Evolutionary conservation across 2,113 vertebrate genomes (phyloP).

Genomic region (Probosciger aterrimus): DNA sequence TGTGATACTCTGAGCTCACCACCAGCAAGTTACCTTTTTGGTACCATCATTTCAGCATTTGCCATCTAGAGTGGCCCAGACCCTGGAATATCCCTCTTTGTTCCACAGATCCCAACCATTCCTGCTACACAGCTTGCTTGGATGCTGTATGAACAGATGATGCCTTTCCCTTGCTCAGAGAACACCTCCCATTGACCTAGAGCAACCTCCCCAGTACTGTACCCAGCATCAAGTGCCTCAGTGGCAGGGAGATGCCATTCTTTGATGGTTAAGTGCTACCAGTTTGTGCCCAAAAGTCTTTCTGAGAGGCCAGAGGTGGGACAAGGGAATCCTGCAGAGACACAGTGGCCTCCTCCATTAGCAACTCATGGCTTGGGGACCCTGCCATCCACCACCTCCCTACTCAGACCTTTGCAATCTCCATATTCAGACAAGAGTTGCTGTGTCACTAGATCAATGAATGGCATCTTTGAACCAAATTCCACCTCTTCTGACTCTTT

Average conservation of each 20-base stretch:
- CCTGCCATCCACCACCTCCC: background rate
- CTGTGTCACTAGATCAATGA: background rate
- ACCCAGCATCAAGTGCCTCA: background rate
- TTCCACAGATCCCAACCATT: background rate
- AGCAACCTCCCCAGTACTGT: background rate
- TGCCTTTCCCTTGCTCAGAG: background rate
- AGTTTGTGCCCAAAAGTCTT: background rate
- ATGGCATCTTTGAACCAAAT: background rate
- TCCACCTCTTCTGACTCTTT: background rate
- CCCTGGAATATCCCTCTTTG: background rate
- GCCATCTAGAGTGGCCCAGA: background rate
- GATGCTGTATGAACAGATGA: accelerated
- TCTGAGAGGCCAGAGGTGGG: background rate
- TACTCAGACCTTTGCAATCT: background rate
- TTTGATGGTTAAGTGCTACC: background rate
- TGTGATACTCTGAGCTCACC: background rate
- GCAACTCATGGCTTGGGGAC: background rate
- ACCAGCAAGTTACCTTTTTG: background rate
- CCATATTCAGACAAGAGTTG: background rate
- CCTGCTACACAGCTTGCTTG: background rate
- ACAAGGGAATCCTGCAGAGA: background rate
- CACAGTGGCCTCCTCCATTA: background rate
- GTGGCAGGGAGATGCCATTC: background rate
- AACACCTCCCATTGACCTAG: background rate
- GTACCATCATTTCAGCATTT: background rate